These are phyloP conservation scores for Lindbergichthys nudifrons DNA, from an alignment of 2,797 vertebrate genomes.

Conservation along the genomic window DNA sequence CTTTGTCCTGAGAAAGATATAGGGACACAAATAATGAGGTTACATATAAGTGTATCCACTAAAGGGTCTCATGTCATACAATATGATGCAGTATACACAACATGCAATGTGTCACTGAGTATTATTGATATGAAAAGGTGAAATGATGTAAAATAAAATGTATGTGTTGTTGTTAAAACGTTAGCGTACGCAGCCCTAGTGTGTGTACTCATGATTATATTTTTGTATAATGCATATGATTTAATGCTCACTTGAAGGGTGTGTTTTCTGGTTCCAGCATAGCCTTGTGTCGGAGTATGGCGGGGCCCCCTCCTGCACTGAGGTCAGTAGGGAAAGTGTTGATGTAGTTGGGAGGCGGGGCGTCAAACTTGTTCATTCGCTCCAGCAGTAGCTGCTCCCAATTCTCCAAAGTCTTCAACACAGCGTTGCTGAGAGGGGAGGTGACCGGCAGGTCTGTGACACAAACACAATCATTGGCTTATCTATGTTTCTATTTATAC, in stretches of 20 bases:
- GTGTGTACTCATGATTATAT: not conserved
- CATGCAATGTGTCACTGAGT: too few relatives aligned
- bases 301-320: conserved; percentile 89
- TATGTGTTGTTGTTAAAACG: not conserved
- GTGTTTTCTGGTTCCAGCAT: conserved; percentile 99
- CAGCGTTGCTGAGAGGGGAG: conserved; percentile 92
- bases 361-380: conserved; percentile 94
- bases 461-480: conserved; percentile 25
- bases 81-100: not conserved
- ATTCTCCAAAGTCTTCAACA: conserved; percentile 95
- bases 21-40: conserved; percentile 1
- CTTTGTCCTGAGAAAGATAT: conserved; percentile 86
- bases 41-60: not conserved
- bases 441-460: conserved; percentile 93
- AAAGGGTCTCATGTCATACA: not conserved
- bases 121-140: not conserved
- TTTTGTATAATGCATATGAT: not conserved
- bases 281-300: conserved; percentile 94
- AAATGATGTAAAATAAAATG: not conserved
- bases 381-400: conserved; percentile 97
- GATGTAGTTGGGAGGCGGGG: conserved; percentile 97
- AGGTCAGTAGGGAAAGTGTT: conserved; percentile 92
- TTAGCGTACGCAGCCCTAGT: not conserved
- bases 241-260: conserved; percentile 92
- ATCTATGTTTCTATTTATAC: not conserved